phyloP scores from a whole-genome alignment of 1,140 invertebrate species.

The Drosophila ficusphila region DNA sequence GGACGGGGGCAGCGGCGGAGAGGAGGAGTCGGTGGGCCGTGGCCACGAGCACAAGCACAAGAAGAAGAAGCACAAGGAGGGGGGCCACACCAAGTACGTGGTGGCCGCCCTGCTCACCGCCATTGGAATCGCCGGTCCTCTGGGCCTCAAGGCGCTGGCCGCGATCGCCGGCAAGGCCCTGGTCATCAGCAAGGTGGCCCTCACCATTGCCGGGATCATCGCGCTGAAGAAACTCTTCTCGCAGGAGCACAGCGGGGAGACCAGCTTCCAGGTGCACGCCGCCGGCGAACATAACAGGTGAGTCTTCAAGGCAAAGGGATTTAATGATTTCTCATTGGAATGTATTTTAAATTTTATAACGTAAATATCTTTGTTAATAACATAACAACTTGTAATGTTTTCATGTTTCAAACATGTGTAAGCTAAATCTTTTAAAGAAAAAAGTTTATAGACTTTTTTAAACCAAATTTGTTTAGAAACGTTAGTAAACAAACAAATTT shows the following conservation, averaged over 20 bases:
- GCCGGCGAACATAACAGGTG: slow-evolving; percentile 87
- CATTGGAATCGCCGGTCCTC: slow-evolving; percentile 86
- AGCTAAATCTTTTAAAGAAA: too few species aligned
- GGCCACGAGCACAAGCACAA: slow-evolving; percentile 51
- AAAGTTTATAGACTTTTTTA: too few species aligned
- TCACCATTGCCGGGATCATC: slow-evolving; percentile 89
- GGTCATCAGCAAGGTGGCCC: slow-evolving; percentile 88
- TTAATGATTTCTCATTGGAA: neutral
- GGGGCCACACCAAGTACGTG: slow-evolving; percentile 85
- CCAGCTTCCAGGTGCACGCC: slow-evolving; percentile 88
- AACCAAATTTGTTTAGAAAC: too few species aligned
- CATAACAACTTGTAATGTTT: too few species aligned
- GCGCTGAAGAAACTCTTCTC: slow-evolving; percentile 89
- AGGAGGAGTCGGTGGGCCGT: slow-evolving; percentile 33
- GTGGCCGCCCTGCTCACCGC: slow-evolving; percentile 87
- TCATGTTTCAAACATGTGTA: too few species aligned
- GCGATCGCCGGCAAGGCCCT: slow-evolving; percentile 88
- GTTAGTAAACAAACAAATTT: too few species aligned
- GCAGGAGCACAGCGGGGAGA: slow-evolving; percentile 86
- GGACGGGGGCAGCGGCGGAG: neutral
- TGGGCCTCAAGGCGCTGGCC: slow-evolving; percentile 87
- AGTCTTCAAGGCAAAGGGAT: slow-evolving; percentile 8
- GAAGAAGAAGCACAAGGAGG: slow-evolving; percentile 68
- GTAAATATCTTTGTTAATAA: too few species aligned
- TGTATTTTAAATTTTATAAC: too few species aligned